These are phyloP conservation scores for Rhea pennata DNA, from an alignment of 2,113 vertebrate genomes.

Conservation along the genomic window DNA sequence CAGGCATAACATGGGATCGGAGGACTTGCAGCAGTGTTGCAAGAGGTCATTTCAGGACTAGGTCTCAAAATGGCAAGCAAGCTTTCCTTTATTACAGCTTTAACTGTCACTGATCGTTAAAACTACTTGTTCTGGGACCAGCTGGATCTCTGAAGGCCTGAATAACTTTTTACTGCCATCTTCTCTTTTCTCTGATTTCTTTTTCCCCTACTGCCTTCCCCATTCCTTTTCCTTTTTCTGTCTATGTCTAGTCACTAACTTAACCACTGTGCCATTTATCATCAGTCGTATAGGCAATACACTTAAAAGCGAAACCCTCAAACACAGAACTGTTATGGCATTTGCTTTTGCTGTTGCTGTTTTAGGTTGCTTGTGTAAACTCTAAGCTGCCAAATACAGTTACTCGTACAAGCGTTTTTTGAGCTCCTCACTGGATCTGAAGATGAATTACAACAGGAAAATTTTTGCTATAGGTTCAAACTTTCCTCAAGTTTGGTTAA, in stretches of 20 bases:
- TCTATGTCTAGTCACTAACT: not conserved
- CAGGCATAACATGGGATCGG: not conserved
- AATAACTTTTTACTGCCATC: too few species aligned
- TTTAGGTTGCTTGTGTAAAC: not conserved
- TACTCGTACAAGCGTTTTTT: not conserved
- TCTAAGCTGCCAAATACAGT: not conserved
- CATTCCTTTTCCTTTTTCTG: too few species aligned
- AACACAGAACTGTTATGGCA: not conserved
- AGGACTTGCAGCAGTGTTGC: not conserved
- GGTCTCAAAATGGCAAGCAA: not conserved
- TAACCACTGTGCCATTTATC: not conserved
- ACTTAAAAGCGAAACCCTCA: not conserved
- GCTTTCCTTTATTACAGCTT: not conserved
- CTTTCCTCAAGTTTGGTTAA: too few species aligned
- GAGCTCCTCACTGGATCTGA: not conserved
- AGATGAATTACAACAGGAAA: not conserved
- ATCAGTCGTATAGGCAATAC: not conserved
- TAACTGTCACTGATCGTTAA: too few species aligned
- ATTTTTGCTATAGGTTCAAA: too few species aligned
- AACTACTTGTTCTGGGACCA: too few species aligned
- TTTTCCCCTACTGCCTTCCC: too few species aligned
- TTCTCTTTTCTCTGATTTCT: too few species aligned
- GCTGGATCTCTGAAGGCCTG: too few species aligned
- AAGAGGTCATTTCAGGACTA: not conserved
- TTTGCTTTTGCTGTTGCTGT: not conserved